Evolutionary conservation across 1,140 invertebrate genomes (phyloP), one percentile per base, ranked within the genome.

Genomic region (Lucilia cuprina): DNA sequence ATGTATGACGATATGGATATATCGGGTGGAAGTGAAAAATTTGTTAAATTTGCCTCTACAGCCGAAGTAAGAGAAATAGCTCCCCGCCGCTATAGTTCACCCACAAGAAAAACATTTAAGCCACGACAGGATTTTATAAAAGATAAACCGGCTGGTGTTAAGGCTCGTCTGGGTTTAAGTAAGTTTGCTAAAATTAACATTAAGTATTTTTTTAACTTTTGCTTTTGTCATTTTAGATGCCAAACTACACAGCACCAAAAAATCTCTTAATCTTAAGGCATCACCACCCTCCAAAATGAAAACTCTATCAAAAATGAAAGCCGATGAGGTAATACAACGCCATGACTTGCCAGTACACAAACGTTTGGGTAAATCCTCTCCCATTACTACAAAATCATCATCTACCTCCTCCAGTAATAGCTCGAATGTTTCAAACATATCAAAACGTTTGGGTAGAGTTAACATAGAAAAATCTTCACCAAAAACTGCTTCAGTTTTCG

Each of bases 21-120:
- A 5, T 74, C 65, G 17, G 84, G 85, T 2, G 70, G 82, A 19
- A 84, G 50, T 50, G 90, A 91, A 65, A 91, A 91, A 84, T 87
- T 89, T 84, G 90, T 91, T 0, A 89, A 89, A 82, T 91, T 91
- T 74, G 90, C 90, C 9, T 87, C 89, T 0, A 89, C 88, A 12
- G 90, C 90, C 2, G 90, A 91, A 82, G 89, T 91, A 30, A 86
- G 88, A 21, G 90, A 91, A 85, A 91, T 91, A n/a, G 88, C 85
- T 0, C 85, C 90, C 12, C 13, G 83, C 7, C 34, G 83, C 2
- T 85, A 86, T 65, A 75, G 13, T 41, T 70, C 65, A 74, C 80
- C 80, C 41, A 74, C 65, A 82, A 84, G 34, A 30, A 65, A 60
- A 82, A 70, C 19, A 3, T 60, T 14, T 30, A 41, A 60, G 17